Evolutionary conservation across 2,888 invertebrate genomes (phyloP).

Genomic region (Chrysolina haemoptera): DNA sequence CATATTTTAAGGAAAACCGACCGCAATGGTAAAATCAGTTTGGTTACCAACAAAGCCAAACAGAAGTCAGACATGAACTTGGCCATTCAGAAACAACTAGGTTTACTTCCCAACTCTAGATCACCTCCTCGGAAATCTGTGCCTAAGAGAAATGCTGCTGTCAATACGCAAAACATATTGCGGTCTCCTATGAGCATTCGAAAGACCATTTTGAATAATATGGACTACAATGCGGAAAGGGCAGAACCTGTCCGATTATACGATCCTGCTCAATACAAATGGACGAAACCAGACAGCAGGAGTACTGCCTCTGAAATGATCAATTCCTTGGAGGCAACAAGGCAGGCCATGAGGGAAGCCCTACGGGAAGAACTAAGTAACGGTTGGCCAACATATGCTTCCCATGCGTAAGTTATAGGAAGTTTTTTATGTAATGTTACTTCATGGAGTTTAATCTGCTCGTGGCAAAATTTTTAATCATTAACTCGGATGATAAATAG

Average conservation of each 20-base stretch:
- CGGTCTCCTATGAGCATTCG: slow-evolving; percentile 47
- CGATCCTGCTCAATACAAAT: slow-evolving; percentile 58
- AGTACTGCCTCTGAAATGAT: slow-evolving; percentile 59
- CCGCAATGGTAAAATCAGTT: slow-evolving; percentile 72
- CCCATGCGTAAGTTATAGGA: slow-evolving; percentile 52
- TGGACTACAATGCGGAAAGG: slow-evolving; percentile 50
- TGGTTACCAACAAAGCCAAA: slow-evolving; percentile 70
- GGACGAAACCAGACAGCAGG: slow-evolving; percentile 57
- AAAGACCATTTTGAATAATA: slow-evolving; percentile 63
- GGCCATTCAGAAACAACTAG: slow-evolving; percentile 67
- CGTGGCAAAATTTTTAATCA: no score
- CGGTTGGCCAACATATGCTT: slow-evolving; percentile 56
- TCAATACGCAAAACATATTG: slow-evolving; percentile 34
- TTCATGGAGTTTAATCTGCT: neutral
- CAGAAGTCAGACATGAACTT: slow-evolving; percentile 62
- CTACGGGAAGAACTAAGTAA: slow-evolving; percentile 54
- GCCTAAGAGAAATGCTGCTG: slow-evolving; percentile 49
- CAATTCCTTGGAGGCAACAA: slow-evolving; percentile 56
- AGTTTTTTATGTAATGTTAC: neutral
- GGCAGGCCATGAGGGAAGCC: slow-evolving; percentile 56
- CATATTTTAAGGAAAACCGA: slow-evolving; percentile 72
- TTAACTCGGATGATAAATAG: no score
- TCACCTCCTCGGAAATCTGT: slow-evolving; percentile 39
- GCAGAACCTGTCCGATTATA: slow-evolving; percentile 48
- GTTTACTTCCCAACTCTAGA: slow-evolving; percentile 56